phyloP scores from a whole-genome alignment of 2,888 invertebrate genomes.

The Tipula vernalis region DNA sequence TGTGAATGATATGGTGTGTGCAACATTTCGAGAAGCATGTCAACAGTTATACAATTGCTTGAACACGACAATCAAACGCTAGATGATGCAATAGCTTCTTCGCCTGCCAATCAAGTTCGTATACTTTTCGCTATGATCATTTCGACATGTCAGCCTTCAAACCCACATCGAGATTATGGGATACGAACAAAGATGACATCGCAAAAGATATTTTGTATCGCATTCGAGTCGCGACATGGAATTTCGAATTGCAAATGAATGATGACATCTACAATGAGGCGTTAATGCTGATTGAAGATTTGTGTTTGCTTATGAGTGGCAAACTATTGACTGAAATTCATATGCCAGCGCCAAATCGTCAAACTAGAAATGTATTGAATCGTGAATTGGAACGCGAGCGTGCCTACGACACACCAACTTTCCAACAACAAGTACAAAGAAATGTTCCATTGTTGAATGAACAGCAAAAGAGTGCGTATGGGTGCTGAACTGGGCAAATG shows the following conservation, averaged over 20 bases:
- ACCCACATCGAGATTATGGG: background rate
- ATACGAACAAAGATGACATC: background rate
- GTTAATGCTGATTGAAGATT: too few species aligned
- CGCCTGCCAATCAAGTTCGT: background rate
- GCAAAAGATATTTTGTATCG: background rate
- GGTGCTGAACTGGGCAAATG: too few species aligned
- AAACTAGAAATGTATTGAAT: too few species aligned
- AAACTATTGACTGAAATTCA: too few species aligned
- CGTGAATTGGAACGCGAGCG: background rate
- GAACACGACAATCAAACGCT: background rate
- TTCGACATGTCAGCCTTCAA: background rate
- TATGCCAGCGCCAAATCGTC: too few species aligned
- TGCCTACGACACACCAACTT: background rate
- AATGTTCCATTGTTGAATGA: background rate
- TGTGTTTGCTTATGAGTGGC: too few species aligned
- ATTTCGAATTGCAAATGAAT: too few species aligned
- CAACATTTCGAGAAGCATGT: too few species aligned
- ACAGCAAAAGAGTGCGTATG: background rate
- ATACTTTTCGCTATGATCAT: background rate
- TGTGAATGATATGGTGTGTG: too few species aligned
- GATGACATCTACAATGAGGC: too few species aligned
- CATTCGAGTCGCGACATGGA: too few species aligned
- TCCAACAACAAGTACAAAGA: background rate
- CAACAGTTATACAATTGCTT: too few species aligned
- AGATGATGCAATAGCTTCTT: background rate